These are phyloP conservation scores for Pomacea canaliculata DNA, from an alignment of 2,888 invertebrate genomes.

Conservation along the genomic window DNA sequence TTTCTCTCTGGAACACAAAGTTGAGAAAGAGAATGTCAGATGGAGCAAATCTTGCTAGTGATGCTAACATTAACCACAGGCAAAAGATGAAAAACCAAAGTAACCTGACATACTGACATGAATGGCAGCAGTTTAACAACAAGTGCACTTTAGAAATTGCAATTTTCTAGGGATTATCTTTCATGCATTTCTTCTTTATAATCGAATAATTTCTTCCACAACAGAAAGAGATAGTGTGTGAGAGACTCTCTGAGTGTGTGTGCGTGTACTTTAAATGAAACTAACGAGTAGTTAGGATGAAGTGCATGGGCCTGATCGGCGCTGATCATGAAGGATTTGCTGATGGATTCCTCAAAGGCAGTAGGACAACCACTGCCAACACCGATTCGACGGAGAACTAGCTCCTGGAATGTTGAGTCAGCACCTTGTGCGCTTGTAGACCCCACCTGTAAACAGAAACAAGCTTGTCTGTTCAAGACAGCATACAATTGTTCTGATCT, in stretches of 20 bases:
- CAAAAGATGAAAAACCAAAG: too few species aligned
- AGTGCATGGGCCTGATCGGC: constrained; percentile 71
- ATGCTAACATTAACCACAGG: background rate
- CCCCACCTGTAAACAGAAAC: constrained; percentile 67
- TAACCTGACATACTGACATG: too few species aligned
- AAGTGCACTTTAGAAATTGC: too few species aligned
- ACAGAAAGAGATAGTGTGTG: too few species aligned
- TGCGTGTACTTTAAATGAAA: background rate
- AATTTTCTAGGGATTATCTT: too few species aligned
- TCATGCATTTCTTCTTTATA: too few species aligned
- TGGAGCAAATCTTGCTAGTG: background rate
- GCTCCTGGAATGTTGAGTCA: constrained; percentile 70
- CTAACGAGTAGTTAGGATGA: constrained; percentile 72
- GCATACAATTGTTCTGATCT: background rate
- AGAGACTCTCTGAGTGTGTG: too few species aligned
- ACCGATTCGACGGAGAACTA: constrained; percentile 69
- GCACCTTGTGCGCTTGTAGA: constrained; percentile 72
- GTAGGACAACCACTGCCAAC: constrained; percentile 42
- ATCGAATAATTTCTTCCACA: too few species aligned
- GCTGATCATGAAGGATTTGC: constrained; percentile 70
- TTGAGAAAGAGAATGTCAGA: background rate
- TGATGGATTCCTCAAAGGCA: constrained; percentile 70
- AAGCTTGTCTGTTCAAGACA: too few species aligned
- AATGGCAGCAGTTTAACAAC: too few species aligned
- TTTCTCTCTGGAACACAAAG: constrained; percentile 65